Evolutionary conservation across 2,888 invertebrate genomes (phyloP).

Genomic region (Euproctis similis): DNA sequence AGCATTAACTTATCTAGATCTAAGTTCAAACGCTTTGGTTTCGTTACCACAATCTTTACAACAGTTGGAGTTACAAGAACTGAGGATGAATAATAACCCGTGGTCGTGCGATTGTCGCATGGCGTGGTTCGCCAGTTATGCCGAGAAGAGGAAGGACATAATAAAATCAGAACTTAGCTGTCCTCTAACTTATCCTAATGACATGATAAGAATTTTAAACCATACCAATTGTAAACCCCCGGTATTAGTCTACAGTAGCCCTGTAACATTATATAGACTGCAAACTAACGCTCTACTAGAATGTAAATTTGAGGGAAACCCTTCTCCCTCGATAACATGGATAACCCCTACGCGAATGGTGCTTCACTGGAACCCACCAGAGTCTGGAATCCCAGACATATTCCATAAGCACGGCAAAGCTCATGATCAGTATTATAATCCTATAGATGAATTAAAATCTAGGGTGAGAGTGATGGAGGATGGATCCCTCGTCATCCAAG

Average conservation of each 20-base stretch:
- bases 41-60: conserved; percentile 82
- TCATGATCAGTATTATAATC: conserved; percentile 71
- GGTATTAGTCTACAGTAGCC: conserved; percentile 75
- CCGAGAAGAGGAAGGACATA: conserved; percentile 65
- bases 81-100: conserved; percentile 83
- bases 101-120: conserved; percentile 92
- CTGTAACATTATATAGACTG: conserved; percentile 78
- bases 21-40: conserved; percentile 82
- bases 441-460: conserved; percentile 64
- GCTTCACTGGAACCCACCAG: conserved; percentile 85
- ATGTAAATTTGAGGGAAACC: conserved; percentile 86
- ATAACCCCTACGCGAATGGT: conserved; percentile 84
- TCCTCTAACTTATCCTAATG: conserved; percentile 78
- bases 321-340: conserved; percentile 89
- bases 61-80: conserved; percentile 77
- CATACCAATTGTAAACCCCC: conserved; percentile 83
- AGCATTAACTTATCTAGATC: conserved; percentile 77
- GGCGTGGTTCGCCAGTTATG: conserved; percentile 81
- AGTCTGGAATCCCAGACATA: conserved; percentile 78
- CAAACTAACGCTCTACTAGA: conserved; percentile 82
- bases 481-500: conserved; percentile 84
- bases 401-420: conserved; percentile 80
- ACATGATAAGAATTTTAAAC: conserved; percentile 81
- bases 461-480: conserved; percentile 82
- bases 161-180: conserved; percentile 80